Evolutionary conservation across 1,140 invertebrate species (phyloP), one percentile per base, ranked within the genome.

Genomic region (Aphelinus atriplicis): DNA sequence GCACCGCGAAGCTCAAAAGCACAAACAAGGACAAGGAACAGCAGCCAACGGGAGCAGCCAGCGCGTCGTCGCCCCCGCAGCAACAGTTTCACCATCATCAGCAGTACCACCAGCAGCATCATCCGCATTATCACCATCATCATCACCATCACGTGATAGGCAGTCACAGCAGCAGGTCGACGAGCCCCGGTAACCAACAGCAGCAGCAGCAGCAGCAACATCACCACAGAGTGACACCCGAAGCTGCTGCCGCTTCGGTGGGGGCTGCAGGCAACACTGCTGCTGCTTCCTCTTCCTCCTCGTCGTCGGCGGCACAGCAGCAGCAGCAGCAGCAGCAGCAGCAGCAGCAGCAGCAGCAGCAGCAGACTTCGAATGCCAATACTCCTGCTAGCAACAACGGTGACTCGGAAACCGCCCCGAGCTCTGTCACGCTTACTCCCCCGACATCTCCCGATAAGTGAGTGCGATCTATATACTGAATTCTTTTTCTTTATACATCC

Each of bases 391-490:
- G 47, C 50, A 71, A 61, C 64, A 76, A 71, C 51, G 83, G 78
- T 76, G 85, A 85, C 73, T 84, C 85, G 77, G 88, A 88, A 75
- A 82, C 86, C 77, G 83, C 84, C 74, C 82, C 86, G 78, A 87
- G 88, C 82, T 86, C 86, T 77, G 85, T 89, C 79, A 88, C 88
- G 77, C 86, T 90, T 78, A 90, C 90, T 81, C 90, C 90, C 76
- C 90, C 90, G 78, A 88, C 86, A 86, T 91, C 90, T 81, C 90
- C 90, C 78, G 89, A 90, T 85, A 91, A 90, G 90, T 90, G 88
- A 87, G 90, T 88, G 82, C 83, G 57, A 69, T 67, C 26, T 26
- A 26, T 75, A 69, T 65, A 71, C 61, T 71, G 48, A 75, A 69
- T 75, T 75, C 0, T 26, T 26, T 26, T 26, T 60, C 47, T 71